phyloP scores from a whole-genome alignment of 2,113 vertebrate genomes.

The Ophthalmotilapia sp. region DNA sequence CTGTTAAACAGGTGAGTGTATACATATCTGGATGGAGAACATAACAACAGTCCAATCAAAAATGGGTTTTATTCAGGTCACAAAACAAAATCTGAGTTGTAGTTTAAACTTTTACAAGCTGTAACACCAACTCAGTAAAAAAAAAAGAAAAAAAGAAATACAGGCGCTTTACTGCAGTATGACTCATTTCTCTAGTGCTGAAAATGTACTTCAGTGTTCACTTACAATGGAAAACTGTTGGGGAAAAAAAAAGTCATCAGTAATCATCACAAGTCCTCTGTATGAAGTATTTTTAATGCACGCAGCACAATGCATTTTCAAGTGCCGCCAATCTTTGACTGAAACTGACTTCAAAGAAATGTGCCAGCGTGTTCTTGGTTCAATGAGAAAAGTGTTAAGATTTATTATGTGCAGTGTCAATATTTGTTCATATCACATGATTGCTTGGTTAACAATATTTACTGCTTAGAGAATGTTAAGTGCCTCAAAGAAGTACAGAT shows the following conservation, averaged over 20 bases:
- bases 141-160: fast-evolving
- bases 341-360: background rate
- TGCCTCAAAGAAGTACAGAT: background rate
- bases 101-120: background rate
- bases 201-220: background rate
- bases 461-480: background rate
- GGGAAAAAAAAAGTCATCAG: fast-evolving
- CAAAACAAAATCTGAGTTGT: background rate
- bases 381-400: background rate
- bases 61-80: background rate
- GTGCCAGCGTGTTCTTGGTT: background rate
- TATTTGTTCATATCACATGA: background rate
- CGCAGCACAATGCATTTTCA: background rate
- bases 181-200: background rate
- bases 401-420: background rate
- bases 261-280: background rate
- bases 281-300: background rate
- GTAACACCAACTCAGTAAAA: background rate
- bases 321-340: background rate
- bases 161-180: background rate
- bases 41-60: background rate
- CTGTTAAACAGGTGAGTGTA: background rate
- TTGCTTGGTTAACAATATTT: background rate
- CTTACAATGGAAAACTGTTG: background rate
- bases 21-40: background rate